Percentiles rank a stretch among this genome's conserved stretches.
Conservation (phyloP, 2,888 invertebrate genomes). For the Psococerastis gibbosa region DNA sequence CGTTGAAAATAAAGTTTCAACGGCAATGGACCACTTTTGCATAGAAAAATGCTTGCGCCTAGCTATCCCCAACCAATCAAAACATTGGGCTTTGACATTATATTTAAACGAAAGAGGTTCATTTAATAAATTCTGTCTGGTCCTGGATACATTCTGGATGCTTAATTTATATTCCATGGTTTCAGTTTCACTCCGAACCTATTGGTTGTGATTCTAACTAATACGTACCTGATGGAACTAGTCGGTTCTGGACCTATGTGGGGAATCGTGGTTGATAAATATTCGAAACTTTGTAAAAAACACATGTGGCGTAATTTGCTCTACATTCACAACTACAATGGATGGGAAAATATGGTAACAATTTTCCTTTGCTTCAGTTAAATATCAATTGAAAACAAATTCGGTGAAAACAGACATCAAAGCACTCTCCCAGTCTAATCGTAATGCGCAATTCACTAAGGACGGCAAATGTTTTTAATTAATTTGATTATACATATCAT, state of each 20-base stretch:
- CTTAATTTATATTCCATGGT: too few species aligned
- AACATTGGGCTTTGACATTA: too few species aligned
- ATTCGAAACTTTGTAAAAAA: constrained; percentile 33
- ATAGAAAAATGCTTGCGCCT: too few species aligned
- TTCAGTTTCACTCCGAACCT: constrained; percentile 34
- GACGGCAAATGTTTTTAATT: background rate
- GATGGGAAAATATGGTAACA: constrained; percentile 39
- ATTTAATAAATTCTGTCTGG: too few species aligned
- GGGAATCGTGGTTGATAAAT: constrained; percentile 35
- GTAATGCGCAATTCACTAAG: background rate
- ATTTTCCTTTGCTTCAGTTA: constrained; percentile 16
- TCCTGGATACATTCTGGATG: too few species aligned
- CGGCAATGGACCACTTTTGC: too few species aligned
- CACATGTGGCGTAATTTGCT: constrained; percentile 39
- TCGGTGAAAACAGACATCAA: background rate
- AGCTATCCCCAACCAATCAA: too few species aligned
- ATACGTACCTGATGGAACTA: constrained; percentile 34
- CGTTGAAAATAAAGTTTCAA: too few species aligned
- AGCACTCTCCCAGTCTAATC: background rate
- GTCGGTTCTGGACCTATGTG: constrained; percentile 35
- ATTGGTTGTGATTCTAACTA: constrained; percentile 33
- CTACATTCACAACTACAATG: constrained; percentile 37
- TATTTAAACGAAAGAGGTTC: too few species aligned
- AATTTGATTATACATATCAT: background rate
- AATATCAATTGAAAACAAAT: background rate